Evolutionary conservation across 2,797 vertebrate species (phyloP).

Genomic region (Mormyrus proboscirostris): DNA sequence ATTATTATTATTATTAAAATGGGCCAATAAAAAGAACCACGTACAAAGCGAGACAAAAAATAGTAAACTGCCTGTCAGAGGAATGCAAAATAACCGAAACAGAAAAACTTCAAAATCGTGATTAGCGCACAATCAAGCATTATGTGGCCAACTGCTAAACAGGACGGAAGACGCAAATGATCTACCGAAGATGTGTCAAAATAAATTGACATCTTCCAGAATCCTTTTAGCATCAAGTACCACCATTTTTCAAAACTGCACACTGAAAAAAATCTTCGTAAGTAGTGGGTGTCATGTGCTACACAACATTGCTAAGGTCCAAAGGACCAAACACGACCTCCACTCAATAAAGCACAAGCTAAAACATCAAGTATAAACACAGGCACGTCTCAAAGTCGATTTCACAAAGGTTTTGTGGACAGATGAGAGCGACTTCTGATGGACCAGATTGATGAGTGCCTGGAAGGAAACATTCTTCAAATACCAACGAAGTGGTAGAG

Average conservation of each 20-base stretch:
- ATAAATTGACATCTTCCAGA: background rate
- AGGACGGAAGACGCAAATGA: background rate
- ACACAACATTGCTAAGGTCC: background rate
- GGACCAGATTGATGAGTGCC: too few relatives aligned
- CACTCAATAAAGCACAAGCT: background rate
- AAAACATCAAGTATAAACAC: background rate
- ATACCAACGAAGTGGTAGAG: background rate
- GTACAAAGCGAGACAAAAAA: background rate
- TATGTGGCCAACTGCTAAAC: background rate
- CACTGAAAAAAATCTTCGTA: background rate
- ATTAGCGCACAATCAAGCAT: background rate
- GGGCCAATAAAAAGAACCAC: background rate
- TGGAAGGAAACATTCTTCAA: background rate
- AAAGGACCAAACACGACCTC: background rate
- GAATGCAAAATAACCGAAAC: background rate
- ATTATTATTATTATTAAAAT: background rate
- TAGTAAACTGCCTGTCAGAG: background rate
- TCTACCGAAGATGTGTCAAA: background rate
- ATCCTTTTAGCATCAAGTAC: background rate
- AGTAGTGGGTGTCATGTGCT: background rate
- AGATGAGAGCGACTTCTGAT: too few relatives aligned
- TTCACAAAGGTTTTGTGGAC: background rate
- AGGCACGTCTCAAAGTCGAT: background rate
- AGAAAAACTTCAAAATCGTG: background rate
- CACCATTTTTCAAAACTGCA: background rate